Conservation (phyloP, 2,888 invertebrate species). For the Oscheius sp. region DNA sequence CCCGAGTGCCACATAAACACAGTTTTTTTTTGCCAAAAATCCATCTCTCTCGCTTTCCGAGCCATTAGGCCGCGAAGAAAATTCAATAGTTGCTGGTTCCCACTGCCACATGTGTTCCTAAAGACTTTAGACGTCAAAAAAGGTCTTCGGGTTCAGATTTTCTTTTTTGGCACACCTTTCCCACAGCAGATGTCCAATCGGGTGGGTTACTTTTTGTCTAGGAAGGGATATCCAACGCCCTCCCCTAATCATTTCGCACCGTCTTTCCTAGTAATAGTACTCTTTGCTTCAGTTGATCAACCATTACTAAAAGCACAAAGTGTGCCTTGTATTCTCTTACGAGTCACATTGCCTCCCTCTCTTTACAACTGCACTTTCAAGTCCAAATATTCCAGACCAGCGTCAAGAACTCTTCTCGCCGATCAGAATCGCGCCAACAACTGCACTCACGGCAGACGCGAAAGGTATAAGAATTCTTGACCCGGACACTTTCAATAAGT, state of each 20-base stretch:
- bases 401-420: constrained; percentile 16
- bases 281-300: too few relatives aligned
- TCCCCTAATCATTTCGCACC: too few relatives aligned
- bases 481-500: neutral
- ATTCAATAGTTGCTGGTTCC: neutral
- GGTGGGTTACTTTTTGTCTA: constrained; percentile 3
- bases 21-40: constrained; percentile 1
- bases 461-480: constrained; percentile 2
- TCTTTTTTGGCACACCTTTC: neutral
- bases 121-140: constrained; percentile 5
- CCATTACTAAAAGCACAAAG: too few relatives aligned
- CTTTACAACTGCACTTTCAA: neutral
- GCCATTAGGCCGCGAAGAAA: neutral
- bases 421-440: constrained; percentile 33
- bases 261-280: too few relatives aligned
- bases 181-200: neutral
- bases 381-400: neutral
- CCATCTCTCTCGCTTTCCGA: constrained; percentile 3
- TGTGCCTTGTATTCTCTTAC: too few relatives aligned
- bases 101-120: neutral
- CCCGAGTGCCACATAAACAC: constrained; percentile 16
- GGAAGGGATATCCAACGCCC: neutral
- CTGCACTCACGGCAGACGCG: constrained; percentile 28
- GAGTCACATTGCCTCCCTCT: neutral
- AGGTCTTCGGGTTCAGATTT: neutral